These are phyloP conservation scores for Hydra vulgaris DNA, from an alignment of 30 jellyfish, hydroid and myxozoan genomes.

Conservation along the genomic window DNA sequence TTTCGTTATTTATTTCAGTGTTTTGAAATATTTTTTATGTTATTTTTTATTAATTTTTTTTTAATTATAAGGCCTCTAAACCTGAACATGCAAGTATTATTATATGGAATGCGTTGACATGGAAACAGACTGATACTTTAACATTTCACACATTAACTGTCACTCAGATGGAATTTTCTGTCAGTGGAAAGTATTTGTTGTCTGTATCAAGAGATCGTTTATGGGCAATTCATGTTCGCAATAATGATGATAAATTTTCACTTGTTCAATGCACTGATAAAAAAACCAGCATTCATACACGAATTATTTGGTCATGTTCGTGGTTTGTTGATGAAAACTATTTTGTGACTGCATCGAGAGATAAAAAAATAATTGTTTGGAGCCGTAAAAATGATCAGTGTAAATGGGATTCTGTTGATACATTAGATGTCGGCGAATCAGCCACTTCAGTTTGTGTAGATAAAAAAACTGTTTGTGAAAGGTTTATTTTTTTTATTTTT, in stretches of 20 bases:
- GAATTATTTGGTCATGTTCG: conserved; percentile 90
- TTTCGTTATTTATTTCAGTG: background rate
- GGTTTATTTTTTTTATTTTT: no score
- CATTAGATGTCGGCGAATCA: conserved; percentile 42
- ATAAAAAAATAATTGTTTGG: conserved; percentile 67
- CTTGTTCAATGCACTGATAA: conserved; percentile 64
- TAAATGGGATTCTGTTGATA: conserved; percentile 35
- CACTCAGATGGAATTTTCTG: conserved; percentile 75
- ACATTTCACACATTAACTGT: conserved; percentile 75
- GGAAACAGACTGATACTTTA: conserved; percentile 72
- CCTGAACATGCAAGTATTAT: conserved; percentile 76
- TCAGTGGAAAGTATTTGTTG: conserved; percentile 47
- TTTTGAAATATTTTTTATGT: background rate
- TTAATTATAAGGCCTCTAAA: conserved; percentile 63
- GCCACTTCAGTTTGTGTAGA: conserved; percentile 48
- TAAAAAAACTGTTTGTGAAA: conserved; percentile 15
- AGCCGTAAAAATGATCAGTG: conserved; percentile 18
- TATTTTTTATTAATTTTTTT: no score
- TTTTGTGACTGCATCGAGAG: conserved; percentile 88
- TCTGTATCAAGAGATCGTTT: conserved; percentile 96
- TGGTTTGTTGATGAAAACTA: conserved; percentile 73
- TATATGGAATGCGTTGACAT: conserved; percentile 72
- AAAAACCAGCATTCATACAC: conserved; percentile 54
- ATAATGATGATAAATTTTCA: conserved; percentile 12
- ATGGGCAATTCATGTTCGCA: conserved; percentile 60